Evolutionary conservation across 2,113 vertebrate genomes (phyloP).

Genomic region (Glaucidium brasilianum): DNA sequence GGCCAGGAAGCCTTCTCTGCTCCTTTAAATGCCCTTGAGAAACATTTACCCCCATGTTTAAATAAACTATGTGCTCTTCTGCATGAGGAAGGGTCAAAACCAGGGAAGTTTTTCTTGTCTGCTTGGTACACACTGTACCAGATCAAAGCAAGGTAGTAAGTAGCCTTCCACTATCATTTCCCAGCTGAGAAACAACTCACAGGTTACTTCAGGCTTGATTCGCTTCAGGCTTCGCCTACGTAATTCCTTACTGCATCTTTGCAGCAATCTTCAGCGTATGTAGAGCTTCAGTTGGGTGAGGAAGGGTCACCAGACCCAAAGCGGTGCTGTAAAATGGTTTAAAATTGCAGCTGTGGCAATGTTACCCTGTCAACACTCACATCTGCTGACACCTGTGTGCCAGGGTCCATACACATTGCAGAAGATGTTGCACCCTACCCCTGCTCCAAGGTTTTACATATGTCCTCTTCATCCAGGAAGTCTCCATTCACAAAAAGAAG

Average conservation of each 20-base stretch:
- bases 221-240: not conserved
- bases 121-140: not conserved
- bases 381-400: not conserved
- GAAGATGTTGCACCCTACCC: not conserved
- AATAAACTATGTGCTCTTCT: not conserved
- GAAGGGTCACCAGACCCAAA: not conserved
- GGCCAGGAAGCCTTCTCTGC: not conserved
- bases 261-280: not conserved
- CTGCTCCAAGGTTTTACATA: fast-evolving
- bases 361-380: not conserved
- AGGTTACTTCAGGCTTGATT: not conserved
- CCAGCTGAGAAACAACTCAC: not conserved
- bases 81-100: not conserved
- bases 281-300: not conserved
- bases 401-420: fast-evolving
- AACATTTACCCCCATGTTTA: not conserved
- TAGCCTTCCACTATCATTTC: not conserved
- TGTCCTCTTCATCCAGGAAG: not conserved
- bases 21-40: not conserved
- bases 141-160: not conserved
- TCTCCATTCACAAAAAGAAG: not conserved
- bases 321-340: not conserved
- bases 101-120: not conserved
- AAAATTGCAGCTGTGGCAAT: not conserved
- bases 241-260: not conserved